phyloP scores from a whole-genome alignment of 2,797 vertebrate genomes.

The Merluccius polli region DNA sequence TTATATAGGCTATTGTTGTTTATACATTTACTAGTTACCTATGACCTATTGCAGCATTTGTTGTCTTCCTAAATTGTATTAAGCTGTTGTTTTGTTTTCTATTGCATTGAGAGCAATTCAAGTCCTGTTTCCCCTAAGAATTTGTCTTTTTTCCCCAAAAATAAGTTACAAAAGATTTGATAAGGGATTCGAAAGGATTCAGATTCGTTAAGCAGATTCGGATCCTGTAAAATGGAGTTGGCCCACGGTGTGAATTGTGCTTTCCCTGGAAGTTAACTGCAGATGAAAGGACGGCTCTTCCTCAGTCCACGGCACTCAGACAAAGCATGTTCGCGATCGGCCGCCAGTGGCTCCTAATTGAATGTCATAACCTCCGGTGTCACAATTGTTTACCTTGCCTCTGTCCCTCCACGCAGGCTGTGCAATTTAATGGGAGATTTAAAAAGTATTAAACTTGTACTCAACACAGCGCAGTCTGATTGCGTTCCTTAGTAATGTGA shows the following conservation, averaged over 20 bases:
- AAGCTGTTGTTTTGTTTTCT: background rate
- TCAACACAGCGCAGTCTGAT: background rate
- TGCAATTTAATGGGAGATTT: conserved; percentile 9
- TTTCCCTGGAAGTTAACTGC: conserved; percentile 54
- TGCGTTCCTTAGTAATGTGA: no score
- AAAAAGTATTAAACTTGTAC: conserved; percentile 7
- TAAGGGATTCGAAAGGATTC: background rate
- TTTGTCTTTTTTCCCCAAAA: background rate
- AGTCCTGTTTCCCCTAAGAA: no score
- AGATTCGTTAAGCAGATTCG: background rate
- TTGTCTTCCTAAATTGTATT: no score
- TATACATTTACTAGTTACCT: no score
- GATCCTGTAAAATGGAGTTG: background rate
- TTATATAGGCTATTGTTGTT: no score
- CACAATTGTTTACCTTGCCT: conserved; percentile 48
- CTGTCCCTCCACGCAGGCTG: conserved; percentile 17
- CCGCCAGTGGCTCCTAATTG: conserved; percentile 41
- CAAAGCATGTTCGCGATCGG: conserved; percentile 34
- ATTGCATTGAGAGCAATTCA: no score
- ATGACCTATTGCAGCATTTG: no score
- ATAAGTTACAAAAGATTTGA: background rate
- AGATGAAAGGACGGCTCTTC: conserved; percentile 37
- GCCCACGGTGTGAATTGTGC: conserved; percentile 42
- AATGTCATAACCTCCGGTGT: conserved; percentile 51
- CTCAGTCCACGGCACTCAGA: conserved; percentile 36